These are phyloP conservation scores for Calyptommatus sinebrachiatus DNA, from an alignment of 2,113 vertebrate genomes.

Conservation along the genomic window DNA sequence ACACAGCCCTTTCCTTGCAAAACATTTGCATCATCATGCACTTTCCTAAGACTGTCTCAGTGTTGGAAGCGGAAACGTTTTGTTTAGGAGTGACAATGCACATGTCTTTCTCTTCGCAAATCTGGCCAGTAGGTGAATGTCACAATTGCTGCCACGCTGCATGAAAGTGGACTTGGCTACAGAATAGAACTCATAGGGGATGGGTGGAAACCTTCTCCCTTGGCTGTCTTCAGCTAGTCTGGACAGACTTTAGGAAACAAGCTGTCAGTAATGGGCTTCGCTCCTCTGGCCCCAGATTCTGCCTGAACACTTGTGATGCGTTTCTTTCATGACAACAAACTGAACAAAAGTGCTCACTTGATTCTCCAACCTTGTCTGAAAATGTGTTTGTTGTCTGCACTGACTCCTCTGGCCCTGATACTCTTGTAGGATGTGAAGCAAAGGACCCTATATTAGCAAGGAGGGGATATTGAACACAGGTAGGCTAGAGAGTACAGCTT, in stretches of 20 bases:
- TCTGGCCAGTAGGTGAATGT: conserved; percentile 28
- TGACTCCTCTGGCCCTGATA: neutral
- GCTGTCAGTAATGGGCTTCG: conserved; percentile 15
- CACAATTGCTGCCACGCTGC: neutral
- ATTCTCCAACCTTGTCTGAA: neutral
- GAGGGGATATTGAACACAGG: no score
- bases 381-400: neutral
- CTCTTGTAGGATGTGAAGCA: no score
- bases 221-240: neutral
- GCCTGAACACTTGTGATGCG: neutral
- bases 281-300: neutral
- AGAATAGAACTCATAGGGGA: conserved; percentile 30
- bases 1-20: neutral
- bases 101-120: fast-evolving
- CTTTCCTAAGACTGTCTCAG: neutral
- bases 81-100: fast-evolving
- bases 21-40: neutral
- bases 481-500: no score
- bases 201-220: conserved; percentile 12
- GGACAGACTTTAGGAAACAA: conserved; percentile 10
- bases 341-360: neutral
- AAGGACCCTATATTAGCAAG: no score
- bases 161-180: neutral
- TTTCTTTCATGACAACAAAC: fast-evolving
- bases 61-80: neutral